Evolutionary conservation across 30 jellyfish, hydroid and myxozoan genomes (phyloP).

Genomic region (Sanderia malayensis): DNA sequence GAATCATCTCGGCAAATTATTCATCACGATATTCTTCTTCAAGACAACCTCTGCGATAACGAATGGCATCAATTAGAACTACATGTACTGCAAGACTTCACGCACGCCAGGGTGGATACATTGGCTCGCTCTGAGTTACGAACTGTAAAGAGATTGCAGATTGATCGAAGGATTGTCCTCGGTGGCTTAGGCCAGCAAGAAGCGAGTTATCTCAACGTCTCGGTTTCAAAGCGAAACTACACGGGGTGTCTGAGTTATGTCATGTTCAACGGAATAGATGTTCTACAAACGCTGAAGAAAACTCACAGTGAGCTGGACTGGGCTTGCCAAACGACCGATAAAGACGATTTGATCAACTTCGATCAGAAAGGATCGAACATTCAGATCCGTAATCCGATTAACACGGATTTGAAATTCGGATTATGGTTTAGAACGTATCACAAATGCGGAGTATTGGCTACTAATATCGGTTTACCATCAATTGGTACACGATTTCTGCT

Average conservation of each 20-base stretch:
- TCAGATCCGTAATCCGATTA: constrained; percentile 17
- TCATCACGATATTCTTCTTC: constrained; percentile 37
- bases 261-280: constrained; percentile 5
- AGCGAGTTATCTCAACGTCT: not conserved
- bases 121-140: not conserved
- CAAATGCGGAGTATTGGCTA: constrained; percentile 45
- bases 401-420: constrained; percentile 25
- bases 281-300: constrained; percentile 20
- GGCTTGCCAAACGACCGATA: constrained; percentile 38
- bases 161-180: constrained; percentile 12
- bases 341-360: constrained; percentile 39
- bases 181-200: constrained; percentile 31
- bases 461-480: constrained; percentile 34
- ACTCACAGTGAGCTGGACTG: constrained; percentile 11
- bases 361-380: constrained; percentile 22
- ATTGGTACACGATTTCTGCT: constrained; percentile 51
- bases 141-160: not conserved
- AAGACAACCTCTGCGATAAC: constrained; percentile 52
- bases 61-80: constrained; percentile 64
- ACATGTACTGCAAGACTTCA: constrained; percentile 18
- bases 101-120: constrained; percentile 48
- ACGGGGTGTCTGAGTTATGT: constrained; percentile 57
- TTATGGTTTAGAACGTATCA: constrained; percentile 58
- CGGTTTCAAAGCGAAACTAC: constrained; percentile 51
- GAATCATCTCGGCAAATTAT: not conserved